phyloP scores from a whole-genome alignment of 1,140 invertebrate genomes.

The Carcinoscorpius rotundicauda region DNA sequence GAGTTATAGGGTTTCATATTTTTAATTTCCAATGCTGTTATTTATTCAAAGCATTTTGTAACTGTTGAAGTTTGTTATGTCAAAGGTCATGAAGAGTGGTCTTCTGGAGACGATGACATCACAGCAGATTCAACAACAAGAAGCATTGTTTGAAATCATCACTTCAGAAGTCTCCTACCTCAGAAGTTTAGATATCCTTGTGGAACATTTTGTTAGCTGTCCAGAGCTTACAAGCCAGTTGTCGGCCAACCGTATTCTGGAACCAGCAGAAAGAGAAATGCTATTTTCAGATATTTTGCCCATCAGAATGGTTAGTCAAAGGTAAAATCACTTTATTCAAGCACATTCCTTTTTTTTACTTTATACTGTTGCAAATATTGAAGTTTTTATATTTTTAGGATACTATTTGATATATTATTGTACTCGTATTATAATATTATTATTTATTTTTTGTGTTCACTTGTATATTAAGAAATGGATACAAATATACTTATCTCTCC shows the following conservation, averaged over 20 bases:
- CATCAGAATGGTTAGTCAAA: constrained; percentile 35
- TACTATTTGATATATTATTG: too few species aligned
- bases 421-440: too few species aligned
- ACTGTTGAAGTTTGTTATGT: too few species aligned
- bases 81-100: constrained; percentile 35
- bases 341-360: too few species aligned
- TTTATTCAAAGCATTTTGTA: too few species aligned
- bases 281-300: constrained; percentile 66
- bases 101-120: constrained; percentile 49
- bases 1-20: too few species aligned
- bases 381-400: too few species aligned
- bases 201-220: constrained; percentile 71
- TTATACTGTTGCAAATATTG: too few species aligned
- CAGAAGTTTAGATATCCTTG: constrained; percentile 79
- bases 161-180: constrained; percentile 94
- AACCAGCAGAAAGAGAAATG: constrained; percentile 54
- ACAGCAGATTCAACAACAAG: constrained; percentile 64
- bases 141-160: constrained; percentile 89
- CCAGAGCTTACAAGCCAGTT: constrained; percentile 46
- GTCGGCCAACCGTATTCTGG: constrained; percentile 47
- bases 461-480: too few species aligned
- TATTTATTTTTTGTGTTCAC: too few species aligned
- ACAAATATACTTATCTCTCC: too few species aligned
- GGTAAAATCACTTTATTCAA: constrained; percentile 23
- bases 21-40: too few species aligned